Evolutionary conservation across 2,113 vertebrate species (phyloP).

Genomic region (Tauraco erythrolophus): DNA sequence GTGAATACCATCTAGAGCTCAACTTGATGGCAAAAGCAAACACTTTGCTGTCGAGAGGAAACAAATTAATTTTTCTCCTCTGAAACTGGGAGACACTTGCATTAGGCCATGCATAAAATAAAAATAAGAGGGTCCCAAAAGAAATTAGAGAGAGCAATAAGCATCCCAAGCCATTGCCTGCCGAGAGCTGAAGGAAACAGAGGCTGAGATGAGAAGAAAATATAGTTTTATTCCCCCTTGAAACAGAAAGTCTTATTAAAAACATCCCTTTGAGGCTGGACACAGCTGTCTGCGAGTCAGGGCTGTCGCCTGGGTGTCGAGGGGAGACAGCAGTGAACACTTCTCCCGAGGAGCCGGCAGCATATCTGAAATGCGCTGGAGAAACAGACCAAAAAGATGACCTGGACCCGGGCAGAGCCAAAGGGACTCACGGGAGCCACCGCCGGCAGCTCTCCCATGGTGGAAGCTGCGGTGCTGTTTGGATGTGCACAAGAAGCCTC

Average conservation of each 20-base stretch:
- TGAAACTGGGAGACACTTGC: not conserved
- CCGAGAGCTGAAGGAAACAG: not conserved
- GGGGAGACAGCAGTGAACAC: not conserved
- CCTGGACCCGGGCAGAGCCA: not conserved
- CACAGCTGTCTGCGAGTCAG: not conserved
- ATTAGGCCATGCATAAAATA: conserved; percentile 31
- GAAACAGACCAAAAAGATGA: not conserved
- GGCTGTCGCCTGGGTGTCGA: not conserved
- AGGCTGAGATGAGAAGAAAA: not conserved
- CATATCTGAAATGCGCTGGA: not conserved
- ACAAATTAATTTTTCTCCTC: conserved; percentile 18
- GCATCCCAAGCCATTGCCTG: not conserved
- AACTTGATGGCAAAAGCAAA: not conserved
- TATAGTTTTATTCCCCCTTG: not conserved
- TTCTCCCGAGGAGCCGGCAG: not conserved
- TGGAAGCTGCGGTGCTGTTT: accelerated
- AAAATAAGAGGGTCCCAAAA: not conserved
- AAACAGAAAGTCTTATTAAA: not conserved
- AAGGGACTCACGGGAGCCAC: not conserved
- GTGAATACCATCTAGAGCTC: not conserved
- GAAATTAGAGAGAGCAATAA: conserved; percentile 13
- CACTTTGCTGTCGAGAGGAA: not conserved
- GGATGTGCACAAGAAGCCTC: not conserved
- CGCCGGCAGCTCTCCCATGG: accelerated
- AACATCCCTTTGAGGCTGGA: not conserved